A percentile compares a stretch with the other conserved stretches of the same genome.
These are phyloP conservation scores for Donacobius atricapilla DNA, from an alignment of 2,113 vertebrate species.

Conservation along the genomic window DNA sequence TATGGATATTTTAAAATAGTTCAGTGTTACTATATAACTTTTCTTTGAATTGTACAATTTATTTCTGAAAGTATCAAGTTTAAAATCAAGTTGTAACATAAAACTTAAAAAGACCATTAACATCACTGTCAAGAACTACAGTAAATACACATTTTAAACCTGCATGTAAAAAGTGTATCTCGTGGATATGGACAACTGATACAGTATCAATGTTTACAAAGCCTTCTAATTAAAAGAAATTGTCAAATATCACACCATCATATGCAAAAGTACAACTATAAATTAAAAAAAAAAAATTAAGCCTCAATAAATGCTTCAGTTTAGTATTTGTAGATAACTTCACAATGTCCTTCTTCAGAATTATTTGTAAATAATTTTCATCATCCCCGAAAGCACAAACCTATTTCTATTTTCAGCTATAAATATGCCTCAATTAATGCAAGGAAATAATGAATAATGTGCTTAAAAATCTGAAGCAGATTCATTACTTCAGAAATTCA, in stretches of 20 bases:
- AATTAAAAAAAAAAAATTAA: neutral
- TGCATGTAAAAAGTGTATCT: neutral
- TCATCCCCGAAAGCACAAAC: neutral
- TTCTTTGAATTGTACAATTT: neutral
- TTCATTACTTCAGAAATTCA: neutral
- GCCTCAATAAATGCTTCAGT: neutral
- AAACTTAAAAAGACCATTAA: neutral
- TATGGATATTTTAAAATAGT: neutral
- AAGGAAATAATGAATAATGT: neutral
- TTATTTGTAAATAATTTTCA: neutral
- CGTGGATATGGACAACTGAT: neutral
- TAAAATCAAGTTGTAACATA: neutral
- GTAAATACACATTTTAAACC: neutral
- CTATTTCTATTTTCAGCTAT: neutral
- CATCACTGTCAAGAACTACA: neutral
- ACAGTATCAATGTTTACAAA: neutral
- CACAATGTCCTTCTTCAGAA: neutral
- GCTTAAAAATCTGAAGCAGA: neutral
- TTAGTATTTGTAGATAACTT: neutral
- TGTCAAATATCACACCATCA: neutral
- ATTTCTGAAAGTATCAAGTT: neutral
- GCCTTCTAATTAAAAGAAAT: neutral
- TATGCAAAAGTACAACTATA: neutral
- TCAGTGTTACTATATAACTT: fast-evolving
- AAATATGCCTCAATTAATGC: neutral